Evolutionary conservation across 1,140 invertebrate species (phyloP), one percentile per base, ranked within the genome.

Genomic region (Trichomalopsis sarcophagae): DNA sequence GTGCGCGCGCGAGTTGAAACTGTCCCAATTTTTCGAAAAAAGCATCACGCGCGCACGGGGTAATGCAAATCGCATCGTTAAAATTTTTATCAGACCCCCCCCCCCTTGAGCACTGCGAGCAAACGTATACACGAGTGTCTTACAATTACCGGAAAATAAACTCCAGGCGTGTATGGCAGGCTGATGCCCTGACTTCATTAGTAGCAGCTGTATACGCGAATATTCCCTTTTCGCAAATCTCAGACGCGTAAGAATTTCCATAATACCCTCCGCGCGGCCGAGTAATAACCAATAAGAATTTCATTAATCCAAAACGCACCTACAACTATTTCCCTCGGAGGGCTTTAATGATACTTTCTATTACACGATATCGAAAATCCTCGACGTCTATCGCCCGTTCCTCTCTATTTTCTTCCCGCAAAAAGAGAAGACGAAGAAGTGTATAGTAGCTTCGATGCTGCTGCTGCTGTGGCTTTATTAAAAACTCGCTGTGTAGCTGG

Each of bases 221-320:
- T 17, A 55, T 62, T 62, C 21, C 21, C 14, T 7, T 62, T 62
- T 62, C 78, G 17, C 68, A 3, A 80, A 80, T 44, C 62, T 44
- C 78, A 23, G 62, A 80, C 4, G 40, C 21, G 11, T 23, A 69
- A 68, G 50, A 68, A 44, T 14, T 21, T 69, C 23, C 78, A 44
- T 23, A 44, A 80, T 69, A 80, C 0, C 27, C 1, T 2, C 33
- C 5, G 30, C 10, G 11, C 55, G 7, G 36, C 62, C 78, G 40
- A 47, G 33, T 36, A 71, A 81, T 55, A 74, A 62, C 21, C 69
- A 82, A 82, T 82, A 17, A 82, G 80, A 74, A 82, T 74, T 82
- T 82, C 66, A 74, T 82, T 74, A 74, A 62, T 74, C 44, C 44
- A 74, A 82, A 82, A 73, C 44, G 27, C 69, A 23, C 6, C 17